phyloP scores from a whole-genome alignment of 2,113 vertebrate genomes.

The Albula glossodonta region DNA sequence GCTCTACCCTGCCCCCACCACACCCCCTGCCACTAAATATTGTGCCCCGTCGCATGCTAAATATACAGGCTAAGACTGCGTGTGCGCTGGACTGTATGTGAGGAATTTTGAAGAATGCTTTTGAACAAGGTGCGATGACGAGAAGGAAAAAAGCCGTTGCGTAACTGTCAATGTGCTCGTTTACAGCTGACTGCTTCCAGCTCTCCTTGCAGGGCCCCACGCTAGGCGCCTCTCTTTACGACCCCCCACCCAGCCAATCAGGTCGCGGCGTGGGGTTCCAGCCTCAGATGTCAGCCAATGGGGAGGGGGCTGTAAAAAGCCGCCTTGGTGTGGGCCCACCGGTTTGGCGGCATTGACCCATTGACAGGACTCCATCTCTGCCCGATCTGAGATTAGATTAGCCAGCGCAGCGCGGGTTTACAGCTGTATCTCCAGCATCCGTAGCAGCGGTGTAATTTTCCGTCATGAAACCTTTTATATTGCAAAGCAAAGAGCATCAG shows the following conservation, averaged over 20 bases:
- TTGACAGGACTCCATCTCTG: background rate
- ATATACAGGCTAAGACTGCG: background rate
- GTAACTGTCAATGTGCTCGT: background rate
- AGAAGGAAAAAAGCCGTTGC: background rate
- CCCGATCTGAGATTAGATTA: background rate
- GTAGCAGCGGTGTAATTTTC: background rate
- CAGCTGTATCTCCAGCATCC: background rate
- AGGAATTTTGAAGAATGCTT: conserved; percentile 33
- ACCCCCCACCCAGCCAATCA: conserved; percentile 37
- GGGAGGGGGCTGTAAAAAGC: background rate
- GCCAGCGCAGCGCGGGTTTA: too few relatives aligned
- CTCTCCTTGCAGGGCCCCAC: background rate
- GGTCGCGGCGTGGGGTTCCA: conserved; percentile 26
- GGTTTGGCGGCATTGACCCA: background rate
- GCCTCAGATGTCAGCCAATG: conserved; percentile 24
- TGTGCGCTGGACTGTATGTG: background rate
- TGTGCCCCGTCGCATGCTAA: background rate
- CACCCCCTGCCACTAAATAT: background rate
- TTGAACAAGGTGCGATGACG: background rate
- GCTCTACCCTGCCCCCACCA: conserved; percentile 23
- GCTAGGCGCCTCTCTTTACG: background rate
- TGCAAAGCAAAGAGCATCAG: too few relatives aligned
- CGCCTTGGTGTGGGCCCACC: background rate
- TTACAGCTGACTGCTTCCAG: conserved; percentile 32
- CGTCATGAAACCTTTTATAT: background rate